Evolutionary conservation across 2,888 invertebrate species (phyloP), one percentile per base, ranked within the genome.

Genomic region (Mylabris sibirica): DNA sequence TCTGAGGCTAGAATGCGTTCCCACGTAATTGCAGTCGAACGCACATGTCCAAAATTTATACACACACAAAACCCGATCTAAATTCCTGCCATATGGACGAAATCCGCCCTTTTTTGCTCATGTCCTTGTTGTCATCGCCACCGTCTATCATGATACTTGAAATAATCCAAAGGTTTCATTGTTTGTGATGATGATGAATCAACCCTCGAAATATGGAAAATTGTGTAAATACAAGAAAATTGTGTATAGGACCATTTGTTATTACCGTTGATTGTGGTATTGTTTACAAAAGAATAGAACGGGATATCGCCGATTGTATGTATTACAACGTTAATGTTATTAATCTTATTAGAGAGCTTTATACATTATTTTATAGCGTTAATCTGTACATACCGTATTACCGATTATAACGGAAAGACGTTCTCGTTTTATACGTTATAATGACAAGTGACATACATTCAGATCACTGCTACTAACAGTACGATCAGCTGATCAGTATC

Each of bases 171-270:
- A 38, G 34, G 30, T 22, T 17, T 24, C 38, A 12, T 22, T 61
- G 38, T 61, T 61, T 35, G 60, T 60, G n/a, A 35, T 44, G n/a
- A 38, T 12, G 24, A 49, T 74, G 69, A 67, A 69, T 59, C 64
- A 24, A 53, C 53, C 53, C 53, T 24, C 53, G 12, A 53, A 24
- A 77, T 77, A 77, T 76, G 75, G 74, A 75, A 78, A 78, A 79
- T 74, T 75, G 77, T 79, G 81, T 79, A 81, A 81, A 81, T 79
- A 81, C 81, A 81, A 81, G 81, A 80, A 81, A 77, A 81, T 81
- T 80, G 79, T 81, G 79, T 78, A 78, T 77, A 76, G 73, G 77
- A 69, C 76, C 79, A 74, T 81, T 82, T 80, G 81, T 78, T 81
- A 79, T 81, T 81, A 82, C 80, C 80, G 81, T 80, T 82, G 80